These are phyloP conservation scores for Aphodius granarius DNA, from an alignment of 2,888 invertebrate species.

Conservation along the genomic window DNA sequence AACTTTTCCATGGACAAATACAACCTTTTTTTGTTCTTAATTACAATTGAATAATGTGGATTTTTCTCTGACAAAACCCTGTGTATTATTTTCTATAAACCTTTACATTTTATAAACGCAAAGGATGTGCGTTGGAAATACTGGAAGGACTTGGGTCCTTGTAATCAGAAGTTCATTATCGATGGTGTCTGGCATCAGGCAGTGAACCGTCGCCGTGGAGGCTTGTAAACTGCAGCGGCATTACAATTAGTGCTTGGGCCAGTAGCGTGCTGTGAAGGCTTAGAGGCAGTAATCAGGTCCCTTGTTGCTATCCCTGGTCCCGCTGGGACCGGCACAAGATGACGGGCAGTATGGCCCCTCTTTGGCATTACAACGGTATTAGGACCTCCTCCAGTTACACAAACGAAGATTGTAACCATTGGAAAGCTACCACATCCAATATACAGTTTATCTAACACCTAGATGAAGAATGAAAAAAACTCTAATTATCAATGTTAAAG, in stretches of 20 bases:
- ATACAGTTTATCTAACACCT: too few species aligned
- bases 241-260: constrained; percentile 52
- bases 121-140: neutral
- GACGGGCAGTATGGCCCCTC: constrained; percentile 31
- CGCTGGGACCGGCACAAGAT: constrained; percentile 34
- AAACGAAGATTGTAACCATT: neutral
- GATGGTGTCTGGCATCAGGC: constrained; percentile 1
- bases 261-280: constrained; percentile 54
- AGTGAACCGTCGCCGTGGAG: too few species aligned
- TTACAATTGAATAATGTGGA: too few species aligned
- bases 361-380: neutral
- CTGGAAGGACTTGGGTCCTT: neutral
- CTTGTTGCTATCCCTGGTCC: constrained; percentile 33
- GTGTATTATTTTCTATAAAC: too few species aligned
- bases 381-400: neutral
- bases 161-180: constrained; percentile 16
- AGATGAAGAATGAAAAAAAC: too few species aligned
- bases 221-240: constrained; percentile 41
- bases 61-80: too few species aligned
- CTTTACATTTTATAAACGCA: too few species aligned
- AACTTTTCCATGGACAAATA: too few species aligned
- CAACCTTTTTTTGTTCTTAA: too few species aligned
- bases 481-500: too few species aligned
- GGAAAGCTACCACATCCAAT: neutral
- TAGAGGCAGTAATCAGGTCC: constrained; percentile 44